phyloP scores from a whole-genome alignment of 2,797 vertebrate genomes.

The Sorex maritimensis region DNA sequence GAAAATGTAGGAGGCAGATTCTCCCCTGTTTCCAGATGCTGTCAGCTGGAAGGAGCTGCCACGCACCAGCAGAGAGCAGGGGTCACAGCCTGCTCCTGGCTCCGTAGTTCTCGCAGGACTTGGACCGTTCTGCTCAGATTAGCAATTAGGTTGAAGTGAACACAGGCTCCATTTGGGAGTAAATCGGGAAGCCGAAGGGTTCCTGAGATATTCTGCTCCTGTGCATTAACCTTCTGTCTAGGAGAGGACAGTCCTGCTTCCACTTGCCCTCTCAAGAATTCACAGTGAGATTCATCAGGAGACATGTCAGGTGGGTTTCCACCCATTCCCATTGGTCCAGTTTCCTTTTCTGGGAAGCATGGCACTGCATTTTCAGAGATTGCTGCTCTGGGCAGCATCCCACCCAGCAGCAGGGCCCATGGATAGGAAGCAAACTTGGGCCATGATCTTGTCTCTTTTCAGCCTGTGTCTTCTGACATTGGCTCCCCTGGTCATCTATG shows the following conservation, averaged over 20 bases:
- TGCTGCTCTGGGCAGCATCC: not conserved
- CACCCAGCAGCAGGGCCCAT: not conserved
- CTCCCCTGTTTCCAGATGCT: not conserved
- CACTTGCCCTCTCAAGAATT: not conserved
- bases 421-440: not conserved
- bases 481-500: not conserved
- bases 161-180: not conserved
- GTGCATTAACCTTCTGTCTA: conserved; percentile 55
- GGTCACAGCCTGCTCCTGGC: not conserved
- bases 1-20: not conserved
- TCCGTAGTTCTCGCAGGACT: not conserved
- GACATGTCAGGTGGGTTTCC: not conserved
- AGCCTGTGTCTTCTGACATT: not conserved
- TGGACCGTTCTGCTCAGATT: not conserved
- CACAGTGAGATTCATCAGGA: not conserved
- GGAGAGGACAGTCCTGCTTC: not conserved
- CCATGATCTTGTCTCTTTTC: not conserved
- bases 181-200: not conserved
- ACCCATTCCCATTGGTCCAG: not conserved
- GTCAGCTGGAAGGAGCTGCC: not conserved
- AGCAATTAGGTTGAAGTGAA: not conserved
- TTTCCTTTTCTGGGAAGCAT: not conserved
- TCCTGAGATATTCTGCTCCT: not conserved
- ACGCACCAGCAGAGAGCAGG: not conserved
- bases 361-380: rapidly evolving